phyloP scores from a whole-genome alignment of 2,888 invertebrate species.

The Thumatha senex region DNA sequence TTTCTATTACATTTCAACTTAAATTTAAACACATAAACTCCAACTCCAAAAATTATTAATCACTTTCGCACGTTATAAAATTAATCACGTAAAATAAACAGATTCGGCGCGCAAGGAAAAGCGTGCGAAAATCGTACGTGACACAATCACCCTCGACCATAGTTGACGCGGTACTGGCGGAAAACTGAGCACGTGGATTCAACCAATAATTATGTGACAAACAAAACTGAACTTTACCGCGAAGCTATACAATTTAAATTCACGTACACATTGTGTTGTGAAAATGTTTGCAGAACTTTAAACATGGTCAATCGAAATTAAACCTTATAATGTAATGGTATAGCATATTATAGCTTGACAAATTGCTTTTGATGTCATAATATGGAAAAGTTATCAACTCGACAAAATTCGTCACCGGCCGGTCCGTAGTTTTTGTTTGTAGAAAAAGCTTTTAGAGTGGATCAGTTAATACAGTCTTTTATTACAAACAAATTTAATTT shows the following conservation, averaged over 20 bases:
- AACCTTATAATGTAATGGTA: conserved; percentile 29
- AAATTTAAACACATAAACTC: conserved; percentile 10
- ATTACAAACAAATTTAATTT: not conserved
- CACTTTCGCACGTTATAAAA: conserved; percentile 6
- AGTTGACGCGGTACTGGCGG: conserved; percentile 62
- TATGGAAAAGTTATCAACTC: conserved; percentile 47
- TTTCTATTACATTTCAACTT: not conserved
- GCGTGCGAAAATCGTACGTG: conserved; percentile 39
- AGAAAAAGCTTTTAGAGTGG: conserved; percentile 29
- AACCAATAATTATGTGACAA: conserved; percentile 7
- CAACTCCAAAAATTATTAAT: conserved; percentile 7
- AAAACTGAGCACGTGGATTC: conserved; percentile 59
- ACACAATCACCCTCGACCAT: conserved; percentile 52
- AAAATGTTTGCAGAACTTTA: conserved; percentile 21
- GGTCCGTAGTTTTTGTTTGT: conserved; percentile 47
- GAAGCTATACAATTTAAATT: conserved; percentile 8
- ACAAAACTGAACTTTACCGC: conserved; percentile 19
- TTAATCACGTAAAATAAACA: conserved; percentile 14
- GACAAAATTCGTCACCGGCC: conserved; percentile 46
- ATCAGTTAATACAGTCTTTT: conserved; percentile 2
- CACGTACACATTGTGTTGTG: conserved; percentile 7
- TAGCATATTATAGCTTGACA: conserved; percentile 21
- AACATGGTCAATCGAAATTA: conserved; percentile 21
- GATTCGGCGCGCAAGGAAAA: conserved; percentile 34
- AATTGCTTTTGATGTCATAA: conserved; percentile 26